phyloP scores from a whole-genome alignment of 2,113 vertebrate genomes.

The Quiscalus mexicanus region DNA sequence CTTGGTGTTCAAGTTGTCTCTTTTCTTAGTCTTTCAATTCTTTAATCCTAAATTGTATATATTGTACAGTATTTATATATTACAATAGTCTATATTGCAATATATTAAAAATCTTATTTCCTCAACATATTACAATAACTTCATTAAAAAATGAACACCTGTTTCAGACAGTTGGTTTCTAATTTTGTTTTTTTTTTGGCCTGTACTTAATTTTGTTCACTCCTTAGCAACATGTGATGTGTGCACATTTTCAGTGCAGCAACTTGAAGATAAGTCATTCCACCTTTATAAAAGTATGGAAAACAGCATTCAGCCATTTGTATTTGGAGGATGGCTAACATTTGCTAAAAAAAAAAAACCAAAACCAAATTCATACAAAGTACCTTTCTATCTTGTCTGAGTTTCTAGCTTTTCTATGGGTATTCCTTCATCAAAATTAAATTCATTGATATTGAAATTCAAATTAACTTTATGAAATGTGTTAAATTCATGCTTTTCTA shows the following conservation, averaged over 20 bases:
- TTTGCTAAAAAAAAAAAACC: neutral
- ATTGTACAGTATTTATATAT: neutral
- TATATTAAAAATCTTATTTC: neutral
- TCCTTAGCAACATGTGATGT: neutral
- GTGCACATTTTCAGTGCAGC: neutral
- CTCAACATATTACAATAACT: neutral
- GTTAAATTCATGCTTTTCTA: neutral
- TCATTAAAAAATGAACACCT: neutral
- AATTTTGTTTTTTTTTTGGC: neutral
- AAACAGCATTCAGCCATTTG: neutral
- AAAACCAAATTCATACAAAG: neutral
- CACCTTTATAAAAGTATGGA: neutral
- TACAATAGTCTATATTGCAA: neutral
- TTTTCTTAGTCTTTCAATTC: neutral
- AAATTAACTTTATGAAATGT: neutral
- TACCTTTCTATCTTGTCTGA: neutral
- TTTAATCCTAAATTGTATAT: neutral
- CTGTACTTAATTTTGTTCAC: neutral
- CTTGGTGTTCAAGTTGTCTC: neutral
- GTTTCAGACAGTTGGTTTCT: neutral
- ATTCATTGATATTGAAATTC: neutral
- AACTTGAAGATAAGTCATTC: neutral
- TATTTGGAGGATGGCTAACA: neutral
- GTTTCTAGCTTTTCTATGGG: neutral
- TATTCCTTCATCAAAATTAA: neutral